Evolutionary conservation across 2,888 invertebrate genomes (phyloP).

Genomic region (Habroteleia sp.): DNA sequence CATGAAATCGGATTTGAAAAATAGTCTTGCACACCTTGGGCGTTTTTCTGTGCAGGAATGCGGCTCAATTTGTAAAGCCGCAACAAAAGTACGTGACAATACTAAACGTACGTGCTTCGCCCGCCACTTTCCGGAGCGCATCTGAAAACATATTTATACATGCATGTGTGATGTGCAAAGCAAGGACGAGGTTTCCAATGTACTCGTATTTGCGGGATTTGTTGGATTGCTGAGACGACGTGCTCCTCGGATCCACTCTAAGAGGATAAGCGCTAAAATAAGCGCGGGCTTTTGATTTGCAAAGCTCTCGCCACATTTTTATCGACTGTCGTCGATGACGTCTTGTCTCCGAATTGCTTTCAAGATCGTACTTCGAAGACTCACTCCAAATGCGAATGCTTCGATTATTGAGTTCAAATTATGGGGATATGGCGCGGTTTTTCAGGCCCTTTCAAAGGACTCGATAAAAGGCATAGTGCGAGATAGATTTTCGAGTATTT

Average conservation of each 20-base stretch:
- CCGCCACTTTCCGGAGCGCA: slow-evolving; percentile 63
- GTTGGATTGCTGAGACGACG: slow-evolving; percentile 70
- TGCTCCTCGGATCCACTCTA: slow-evolving; percentile 55
- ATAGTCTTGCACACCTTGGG: slow-evolving; percentile 43
- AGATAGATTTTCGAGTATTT: too few species aligned
- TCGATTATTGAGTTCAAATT: slow-evolving; percentile 10
- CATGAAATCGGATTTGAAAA: slow-evolving; percentile 53
- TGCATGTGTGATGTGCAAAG: slow-evolving; percentile 51
- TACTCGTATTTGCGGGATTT: slow-evolving; percentile 74
- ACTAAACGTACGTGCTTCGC: slow-evolving; percentile 74
- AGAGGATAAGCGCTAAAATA: slow-evolving; percentile 67
- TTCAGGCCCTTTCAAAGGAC: too few species aligned
- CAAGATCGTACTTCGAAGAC: slow-evolving; percentile 10
- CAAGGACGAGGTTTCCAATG: slow-evolving; percentile 66
- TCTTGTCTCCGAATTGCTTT: slow-evolving; percentile 23
- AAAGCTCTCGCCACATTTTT: slow-evolving; percentile 47
- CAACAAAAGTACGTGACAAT: slow-evolving; percentile 77
- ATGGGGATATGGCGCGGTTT: too few species aligned
- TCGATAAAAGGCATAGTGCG: too few species aligned
- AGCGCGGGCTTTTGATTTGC: slow-evolving; percentile 57
- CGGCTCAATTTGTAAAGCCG: slow-evolving; percentile 78
- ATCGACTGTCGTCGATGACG: slow-evolving; percentile 46
- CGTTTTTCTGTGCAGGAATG: slow-evolving; percentile 41
- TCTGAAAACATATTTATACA: slow-evolving; percentile 64
- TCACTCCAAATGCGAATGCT: slow-evolving; percentile 9